A percentile compares a stretch with the other conserved stretches of the same genome.
Conservation (phyloP, 37 sponge, comb jelly and placozoan genomes). For the Amphimedon queenslandica region DNA sequence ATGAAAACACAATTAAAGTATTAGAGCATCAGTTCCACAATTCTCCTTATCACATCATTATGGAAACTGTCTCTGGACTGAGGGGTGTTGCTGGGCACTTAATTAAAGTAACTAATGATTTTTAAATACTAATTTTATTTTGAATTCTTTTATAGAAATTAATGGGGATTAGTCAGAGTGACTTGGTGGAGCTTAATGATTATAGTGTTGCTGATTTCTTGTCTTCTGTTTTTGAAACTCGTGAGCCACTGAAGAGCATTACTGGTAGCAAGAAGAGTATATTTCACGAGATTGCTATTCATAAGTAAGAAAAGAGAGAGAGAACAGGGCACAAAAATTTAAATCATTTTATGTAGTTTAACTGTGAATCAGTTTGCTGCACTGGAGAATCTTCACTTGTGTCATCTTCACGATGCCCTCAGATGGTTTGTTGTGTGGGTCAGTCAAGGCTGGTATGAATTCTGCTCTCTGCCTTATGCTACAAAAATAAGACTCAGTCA, state of each 20-base stretch:
- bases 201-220: constrained; percentile 28
- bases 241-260: constrained; percentile 16
- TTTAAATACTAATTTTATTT: background rate
- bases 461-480: constrained; percentile 52
- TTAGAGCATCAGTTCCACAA: constrained; percentile 74
- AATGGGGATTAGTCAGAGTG: background rate
- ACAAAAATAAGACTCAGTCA: constrained; percentile 42
- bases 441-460: constrained; percentile 68
- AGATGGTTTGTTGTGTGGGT: constrained; percentile 63
- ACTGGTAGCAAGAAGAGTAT: constrained; percentile 17
- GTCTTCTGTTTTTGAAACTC: constrained; percentile 1
- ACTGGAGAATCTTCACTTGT: constrained; percentile 26
- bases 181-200: background rate
- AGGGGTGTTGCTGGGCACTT: constrained; percentile 65
- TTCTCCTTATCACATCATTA: constrained; percentile 55
- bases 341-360: constrained; percentile 18
- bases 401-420: constrained; percentile 34
- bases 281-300: constrained; percentile 47
- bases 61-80: constrained; percentile 54
- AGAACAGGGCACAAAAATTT: too few species aligned
- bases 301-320: constrained; percentile 20
- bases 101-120: constrained; percentile 30
- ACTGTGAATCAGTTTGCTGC: constrained; percentile 34
- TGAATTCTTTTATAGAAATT: too few species aligned
- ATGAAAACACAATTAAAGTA: constrained; percentile 26